phyloP scores from a whole-genome alignment of 2,888 invertebrate species.

The Heliconius sara region DNA sequence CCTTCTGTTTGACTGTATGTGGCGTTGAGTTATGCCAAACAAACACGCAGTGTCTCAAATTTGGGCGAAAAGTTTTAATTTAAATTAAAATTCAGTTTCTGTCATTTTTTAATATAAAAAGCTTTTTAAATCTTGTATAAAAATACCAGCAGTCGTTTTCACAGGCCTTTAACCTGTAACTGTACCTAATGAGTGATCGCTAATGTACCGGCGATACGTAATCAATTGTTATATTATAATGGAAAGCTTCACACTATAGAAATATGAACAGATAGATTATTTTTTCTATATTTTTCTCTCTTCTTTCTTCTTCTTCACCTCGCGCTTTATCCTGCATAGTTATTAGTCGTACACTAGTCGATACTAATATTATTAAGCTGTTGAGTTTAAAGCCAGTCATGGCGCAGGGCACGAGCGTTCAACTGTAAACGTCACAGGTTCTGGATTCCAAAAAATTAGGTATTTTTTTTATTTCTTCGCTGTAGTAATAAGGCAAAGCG shows the following conservation, averaged over 20 bases:
- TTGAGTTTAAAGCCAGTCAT: not conserved
- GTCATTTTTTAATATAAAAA: not conserved
- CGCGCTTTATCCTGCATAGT: not conserved
- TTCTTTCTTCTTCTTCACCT: not conserved
- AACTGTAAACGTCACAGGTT: too few relatives aligned
- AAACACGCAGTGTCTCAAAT: not conserved
- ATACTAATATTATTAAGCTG: not conserved
- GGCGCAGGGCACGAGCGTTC: too few relatives aligned
- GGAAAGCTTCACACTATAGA: not conserved
- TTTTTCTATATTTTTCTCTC: not conserved
- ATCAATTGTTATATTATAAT: conserved; percentile 5
- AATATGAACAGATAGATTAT: not conserved
- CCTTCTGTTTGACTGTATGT: not conserved
- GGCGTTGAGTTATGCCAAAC: not conserved
- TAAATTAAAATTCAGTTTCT: not conserved
- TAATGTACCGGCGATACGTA: conserved; percentile 3
- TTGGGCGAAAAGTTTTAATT: too few relatives aligned
- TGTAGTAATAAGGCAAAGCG: not conserved
- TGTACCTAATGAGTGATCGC: conserved; percentile 10
- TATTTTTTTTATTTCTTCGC: too few relatives aligned
- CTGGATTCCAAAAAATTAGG: too few relatives aligned
- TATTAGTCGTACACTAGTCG: not conserved
- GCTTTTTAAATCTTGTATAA: conserved; percentile 4
- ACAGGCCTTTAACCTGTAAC: conserved; percentile 17
- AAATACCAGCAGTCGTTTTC: not conserved